A percentile compares a stretch with the other conserved stretches of the same genome.
Conservation (phyloP, 2,888 invertebrate genomes). For the Coleophora deauratella region DNA sequence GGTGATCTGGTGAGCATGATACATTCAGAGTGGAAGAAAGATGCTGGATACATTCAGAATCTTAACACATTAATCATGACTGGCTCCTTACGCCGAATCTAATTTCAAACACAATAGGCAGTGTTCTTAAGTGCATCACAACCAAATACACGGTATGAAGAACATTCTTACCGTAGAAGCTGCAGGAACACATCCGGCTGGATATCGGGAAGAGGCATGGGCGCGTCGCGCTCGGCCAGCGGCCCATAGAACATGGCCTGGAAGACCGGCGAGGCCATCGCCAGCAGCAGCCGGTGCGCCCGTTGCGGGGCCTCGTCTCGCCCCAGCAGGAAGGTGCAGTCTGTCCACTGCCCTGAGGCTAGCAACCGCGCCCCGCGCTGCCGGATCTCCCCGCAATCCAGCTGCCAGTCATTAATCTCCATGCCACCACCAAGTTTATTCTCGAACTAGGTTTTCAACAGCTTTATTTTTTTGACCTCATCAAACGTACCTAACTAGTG, state of each 20-base stretch:
- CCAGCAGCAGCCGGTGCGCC: neutral
- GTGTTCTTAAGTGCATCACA: neutral
- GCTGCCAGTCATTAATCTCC: constrained; percentile 1
- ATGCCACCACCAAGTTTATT: too few relatives aligned
- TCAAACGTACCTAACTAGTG: too few relatives aligned
- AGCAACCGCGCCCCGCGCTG: neutral
- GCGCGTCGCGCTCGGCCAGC: neutral
- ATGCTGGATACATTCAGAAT: neutral
- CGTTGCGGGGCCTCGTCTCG: neutral
- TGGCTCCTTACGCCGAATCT: neutral
- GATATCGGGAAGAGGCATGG: neutral
- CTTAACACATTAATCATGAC: neutral
- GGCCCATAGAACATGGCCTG: neutral
- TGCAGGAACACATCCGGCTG: neutral
- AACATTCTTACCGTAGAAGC: neutral
- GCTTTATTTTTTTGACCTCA: too few relatives aligned
- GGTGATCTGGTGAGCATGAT: too few relatives aligned
- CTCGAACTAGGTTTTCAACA: too few relatives aligned
- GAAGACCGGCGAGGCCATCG: constrained; percentile 1
- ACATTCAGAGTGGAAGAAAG: too few relatives aligned
- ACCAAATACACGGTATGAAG: neutral
- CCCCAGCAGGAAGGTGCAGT: too few relatives aligned
- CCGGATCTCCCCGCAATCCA: neutral
- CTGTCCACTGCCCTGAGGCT: neutral
- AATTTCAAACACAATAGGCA: too few relatives aligned